Base-by-base conservation (phyloP, 2,888 invertebrate genomes). In the Zaprionus bogoriensis region DNA sequence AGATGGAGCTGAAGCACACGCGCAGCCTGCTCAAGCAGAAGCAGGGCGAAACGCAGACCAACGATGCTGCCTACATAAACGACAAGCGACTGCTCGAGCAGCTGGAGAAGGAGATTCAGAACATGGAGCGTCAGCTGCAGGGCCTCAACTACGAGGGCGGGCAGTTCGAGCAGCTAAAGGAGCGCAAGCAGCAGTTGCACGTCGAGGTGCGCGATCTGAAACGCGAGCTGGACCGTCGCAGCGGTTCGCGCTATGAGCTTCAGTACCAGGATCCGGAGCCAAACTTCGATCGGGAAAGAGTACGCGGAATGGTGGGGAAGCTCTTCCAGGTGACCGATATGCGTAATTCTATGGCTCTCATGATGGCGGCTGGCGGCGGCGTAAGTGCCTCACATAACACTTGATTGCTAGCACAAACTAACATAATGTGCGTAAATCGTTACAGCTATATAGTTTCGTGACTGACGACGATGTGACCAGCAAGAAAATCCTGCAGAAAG, bases 381-480 rank as follows among this genome's bases (percentile, higher is more conserved):
- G 97, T 97, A 90, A 91, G 92, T 91, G 22, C 3, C 41, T 22
- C 22, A 3, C 5, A n/a, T 22, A n/a, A 39, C n/a, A n/a, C n/a
- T 5, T 19, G 23, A 3, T 5, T 39, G 5, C 20, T n/a, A 20
- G 17, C 19, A n/a, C 20, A n/a, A 19, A 12, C 10, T 12, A 22
- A 41, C 12, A 23, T 23, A 23, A 4, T 23, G 3, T 4, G 3
- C 23, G 23, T n/a, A 41, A 12, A 22, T 41, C 1, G 4, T 58
- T 36, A 4, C 17, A 98, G 97, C 90, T 99, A 22, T 97, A 95
- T 91, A 96, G 98, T 92, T 95, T 98, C 60, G 95, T 99, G 46
- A 97, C 98, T 28, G 97, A 98, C 88, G 95, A 94, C 41, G 97
- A 98, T 87, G 92, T 92, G 51, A 96, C 97, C 0, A 95, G 96